phyloP scores from a whole-genome alignment of 2,113 vertebrate genomes.

The Pelusios castaneus region DNA sequence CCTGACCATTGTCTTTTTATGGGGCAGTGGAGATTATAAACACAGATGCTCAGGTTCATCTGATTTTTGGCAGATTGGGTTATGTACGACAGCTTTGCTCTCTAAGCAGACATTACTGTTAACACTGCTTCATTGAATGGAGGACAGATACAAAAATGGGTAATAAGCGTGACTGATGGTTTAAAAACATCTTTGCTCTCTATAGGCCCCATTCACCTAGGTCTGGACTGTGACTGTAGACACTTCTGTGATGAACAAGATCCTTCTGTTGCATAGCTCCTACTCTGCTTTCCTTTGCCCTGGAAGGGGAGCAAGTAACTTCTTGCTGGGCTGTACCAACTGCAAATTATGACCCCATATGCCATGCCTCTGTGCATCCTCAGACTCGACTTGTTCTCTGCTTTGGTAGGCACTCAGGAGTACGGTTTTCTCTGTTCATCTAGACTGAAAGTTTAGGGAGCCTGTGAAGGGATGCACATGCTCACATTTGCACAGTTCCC shows the following conservation, averaged over 20 bases:
- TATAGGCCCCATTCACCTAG: conserved; percentile 22
- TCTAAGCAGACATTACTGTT: background rate
- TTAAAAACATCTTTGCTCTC: background rate
- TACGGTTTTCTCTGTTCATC: background rate
- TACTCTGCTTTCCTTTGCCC: background rate
- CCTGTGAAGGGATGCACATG: background rate
- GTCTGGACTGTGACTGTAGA: accelerated
- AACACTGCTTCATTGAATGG: background rate
- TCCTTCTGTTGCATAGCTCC: accelerated
- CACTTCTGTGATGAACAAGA: too few relatives aligned
- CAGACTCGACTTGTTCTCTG: background rate
- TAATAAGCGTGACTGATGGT: background rate
- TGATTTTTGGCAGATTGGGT: background rate
- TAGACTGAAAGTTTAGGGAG: background rate
- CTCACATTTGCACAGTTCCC: too few relatives aligned
- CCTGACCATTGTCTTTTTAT: conserved; percentile 53
- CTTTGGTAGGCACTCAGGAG: background rate
- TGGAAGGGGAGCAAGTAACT: background rate
- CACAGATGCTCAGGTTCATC: conserved; percentile 48
- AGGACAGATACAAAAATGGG: background rate
- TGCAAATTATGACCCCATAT: background rate
- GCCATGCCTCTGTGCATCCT: background rate
- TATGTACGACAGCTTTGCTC: conserved; percentile 11
- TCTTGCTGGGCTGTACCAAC: background rate
- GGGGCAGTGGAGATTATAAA: conserved; percentile 65